Percentiles rank a stretch among this genome's conserved stretches.
These are phyloP conservation scores for Himalopsyche anomala DNA, from an alignment of 2,888 invertebrate species.

Conservation along the genomic window DNA sequence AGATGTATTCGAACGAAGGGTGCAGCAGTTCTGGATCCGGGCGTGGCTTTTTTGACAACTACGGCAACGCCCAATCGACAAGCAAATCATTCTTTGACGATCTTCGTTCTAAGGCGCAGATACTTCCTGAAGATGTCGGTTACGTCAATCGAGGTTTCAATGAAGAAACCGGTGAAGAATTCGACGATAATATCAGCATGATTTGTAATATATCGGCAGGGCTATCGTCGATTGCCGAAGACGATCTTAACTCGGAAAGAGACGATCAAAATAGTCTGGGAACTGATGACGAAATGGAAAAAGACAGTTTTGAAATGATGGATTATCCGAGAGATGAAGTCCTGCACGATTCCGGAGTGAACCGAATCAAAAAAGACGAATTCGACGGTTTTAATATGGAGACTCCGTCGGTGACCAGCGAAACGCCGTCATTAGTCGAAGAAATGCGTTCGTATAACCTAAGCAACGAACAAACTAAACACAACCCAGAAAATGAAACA, in stretches of 20 bases:
- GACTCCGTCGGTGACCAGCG: conserved; percentile 7
- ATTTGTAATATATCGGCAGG: not conserved
- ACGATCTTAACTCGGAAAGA: not conserved
- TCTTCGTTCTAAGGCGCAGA: not conserved
- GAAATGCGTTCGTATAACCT: conserved; percentile 36
- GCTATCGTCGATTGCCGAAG: not conserved
- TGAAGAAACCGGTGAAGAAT: not conserved
- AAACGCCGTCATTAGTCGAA: conserved; percentile 36
- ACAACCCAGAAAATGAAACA: not conserved
- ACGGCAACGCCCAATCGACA: not conserved
- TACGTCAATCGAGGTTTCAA: conserved; percentile 23
- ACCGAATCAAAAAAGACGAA: not conserved
- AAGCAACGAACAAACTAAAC: not conserved
- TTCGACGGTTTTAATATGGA: not conserved
- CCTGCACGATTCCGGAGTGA: too few relatives aligned
- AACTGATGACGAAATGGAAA: not conserved
- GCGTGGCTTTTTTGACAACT: not conserved
- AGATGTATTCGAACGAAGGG: conserved; percentile 1
- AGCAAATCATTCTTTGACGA: conserved; percentile 28
- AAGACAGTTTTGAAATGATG: not conserved
- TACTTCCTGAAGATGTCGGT: not conserved
- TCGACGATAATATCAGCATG: conserved; percentile 6
- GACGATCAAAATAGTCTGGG: conserved; percentile 10
- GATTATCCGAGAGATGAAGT: too few relatives aligned
- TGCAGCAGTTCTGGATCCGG: not conserved